Base-by-base conservation (phyloP, 1,140 invertebrate genomes). In the Rhizoglyphus robini region DNA sequence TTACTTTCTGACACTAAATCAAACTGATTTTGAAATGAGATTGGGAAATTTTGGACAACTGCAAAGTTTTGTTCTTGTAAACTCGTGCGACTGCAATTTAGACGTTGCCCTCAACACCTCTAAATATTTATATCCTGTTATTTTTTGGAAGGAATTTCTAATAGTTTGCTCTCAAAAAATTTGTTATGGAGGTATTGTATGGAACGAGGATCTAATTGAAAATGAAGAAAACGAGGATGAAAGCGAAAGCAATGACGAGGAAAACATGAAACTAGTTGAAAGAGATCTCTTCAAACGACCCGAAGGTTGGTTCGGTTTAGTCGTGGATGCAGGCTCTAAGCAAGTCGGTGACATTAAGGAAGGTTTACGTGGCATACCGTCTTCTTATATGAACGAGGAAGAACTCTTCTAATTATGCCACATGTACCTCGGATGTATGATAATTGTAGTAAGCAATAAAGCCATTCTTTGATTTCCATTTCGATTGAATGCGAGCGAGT, bases 1-100 rank as follows among this genome's bases (percentile, higher is more conserved):
- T 18, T 66, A 66, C 46, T 66, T 46, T 48, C 30, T 66, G 15
- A 30, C 65, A 48, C 25, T 66, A 25, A 47, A 65, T 27, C 65
- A 66, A 66, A 29, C 36, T 8, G 30, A 65, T 25, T 63, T 60
- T 60, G 65, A 66, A 66, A 32, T n/a, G 13, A 47, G 49, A 63
- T 38, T 66, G 41, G 65, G 65, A 49, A 66, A 66, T 36, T 66
- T 66, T 29, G 63, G 13, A 3, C 38, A 63, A 36, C 38, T 60
- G 15, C 23, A 67, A 15, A 38, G 54, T 3, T 66, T 66, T 54
- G 58, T 66, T 20, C 8, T 66, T 4, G 29, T 65, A 8, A 66
- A 66, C 27, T 34, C 63, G 15, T 66, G 65, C 23, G 11, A 18
- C 3, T 66, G 65, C 29, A 27, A 4, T 23, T 38, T 18, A 15